Evolutionary conservation across 2,888 invertebrate species (phyloP), one percentile per base, ranked within the genome.

Genomic region (Dasypogon diadema): DNA sequence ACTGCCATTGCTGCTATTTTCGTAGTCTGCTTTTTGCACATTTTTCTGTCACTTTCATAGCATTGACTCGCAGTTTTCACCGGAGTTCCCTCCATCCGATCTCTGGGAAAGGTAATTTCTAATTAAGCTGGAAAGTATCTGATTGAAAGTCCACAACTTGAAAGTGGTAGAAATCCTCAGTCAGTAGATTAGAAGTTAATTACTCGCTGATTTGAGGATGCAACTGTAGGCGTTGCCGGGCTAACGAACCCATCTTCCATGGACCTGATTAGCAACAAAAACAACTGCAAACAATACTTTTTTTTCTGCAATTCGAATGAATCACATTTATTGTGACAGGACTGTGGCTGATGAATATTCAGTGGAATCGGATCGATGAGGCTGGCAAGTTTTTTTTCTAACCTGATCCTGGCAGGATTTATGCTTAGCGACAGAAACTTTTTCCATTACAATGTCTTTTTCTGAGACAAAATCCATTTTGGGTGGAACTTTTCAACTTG

Each of bases 391-490:
- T 24, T 24, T 26, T 56, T 56, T 26, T 26, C 26, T 26, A 26
- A 26, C 14, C 24, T 70, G 54, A 34, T 30, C 34, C 54, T 65
- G 22, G 24, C 24, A 70, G 54, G 54, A 70, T 70, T 70, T 70
- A 54, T 70, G 30, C 70, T 34, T 54, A 70, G 70, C 70, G 70
- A 70, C 70, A 54, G 54, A 70, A 70, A 70, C 70, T 70, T 70
- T 70, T 70, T 70, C 70, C 70, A 70, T 70, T 70, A 54, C 30
- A 46, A 70, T 34, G 70, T 70, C 70, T 54, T n/a, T n/a, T 46
- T n/a, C 65, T 70, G 70, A 70, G 70, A 70, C 70, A 70, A 70
- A 68, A 70, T 70, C 70, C 54, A 70, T 70, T 70, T 22, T 22
- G 54, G 30, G 30, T 21, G 34, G 34, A 70, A 54, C 34, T 70